These are phyloP conservation scores for Zoroaster sp. DNA, from an alignment of 53 echinoderm and acorn worm genomes.

Conservation along the genomic window DNA sequence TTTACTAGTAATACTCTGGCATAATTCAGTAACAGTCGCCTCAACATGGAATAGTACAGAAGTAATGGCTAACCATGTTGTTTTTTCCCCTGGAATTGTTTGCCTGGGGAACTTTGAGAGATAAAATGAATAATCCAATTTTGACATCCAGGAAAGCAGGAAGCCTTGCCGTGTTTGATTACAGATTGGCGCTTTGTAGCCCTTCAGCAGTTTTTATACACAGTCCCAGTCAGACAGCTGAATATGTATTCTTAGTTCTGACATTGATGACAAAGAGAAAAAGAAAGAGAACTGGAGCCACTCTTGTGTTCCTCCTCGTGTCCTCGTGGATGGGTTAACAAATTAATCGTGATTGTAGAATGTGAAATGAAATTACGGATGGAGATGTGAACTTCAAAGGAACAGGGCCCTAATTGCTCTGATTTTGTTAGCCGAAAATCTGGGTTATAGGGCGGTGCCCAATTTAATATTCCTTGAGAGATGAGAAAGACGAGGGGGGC, in stretches of 20 bases:
- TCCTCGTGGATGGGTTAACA: slow-evolving; percentile 1
- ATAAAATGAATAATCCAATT: slow-evolving; percentile 46
- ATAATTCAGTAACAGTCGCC: too few species aligned
- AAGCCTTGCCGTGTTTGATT: slow-evolving; percentile 29
- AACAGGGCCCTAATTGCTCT: slow-evolving; percentile 10
- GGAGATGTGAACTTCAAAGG: not conserved
- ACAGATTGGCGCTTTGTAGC: slow-evolving; percentile 19
- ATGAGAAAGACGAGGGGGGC: not conserved
- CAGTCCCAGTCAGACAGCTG: not conserved
- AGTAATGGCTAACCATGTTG: slow-evolving; percentile 20
- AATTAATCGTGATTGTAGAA: slow-evolving; percentile 27
- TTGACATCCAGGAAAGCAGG: slow-evolving; percentile 32
- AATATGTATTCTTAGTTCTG: not conserved
- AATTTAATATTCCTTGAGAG: not conserved
- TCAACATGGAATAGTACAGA: too few species aligned
- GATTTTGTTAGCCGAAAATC: slow-evolving; percentile 37
- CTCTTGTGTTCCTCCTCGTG: too few species aligned
- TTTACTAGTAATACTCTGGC: too few species aligned
- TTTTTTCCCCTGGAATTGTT: slow-evolving; percentile 13
- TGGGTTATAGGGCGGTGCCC: not conserved
- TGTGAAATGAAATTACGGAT: slow-evolving; percentile 34
- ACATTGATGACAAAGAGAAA: not conserved
- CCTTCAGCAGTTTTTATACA: not conserved
- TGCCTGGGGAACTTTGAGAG: not conserved
- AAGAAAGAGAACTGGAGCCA: not conserved